Evolutionary conservation across 2,113 vertebrate genomes (phyloP), one percentile per base, ranked within the genome.

Genomic region (Indri indri): DNA sequence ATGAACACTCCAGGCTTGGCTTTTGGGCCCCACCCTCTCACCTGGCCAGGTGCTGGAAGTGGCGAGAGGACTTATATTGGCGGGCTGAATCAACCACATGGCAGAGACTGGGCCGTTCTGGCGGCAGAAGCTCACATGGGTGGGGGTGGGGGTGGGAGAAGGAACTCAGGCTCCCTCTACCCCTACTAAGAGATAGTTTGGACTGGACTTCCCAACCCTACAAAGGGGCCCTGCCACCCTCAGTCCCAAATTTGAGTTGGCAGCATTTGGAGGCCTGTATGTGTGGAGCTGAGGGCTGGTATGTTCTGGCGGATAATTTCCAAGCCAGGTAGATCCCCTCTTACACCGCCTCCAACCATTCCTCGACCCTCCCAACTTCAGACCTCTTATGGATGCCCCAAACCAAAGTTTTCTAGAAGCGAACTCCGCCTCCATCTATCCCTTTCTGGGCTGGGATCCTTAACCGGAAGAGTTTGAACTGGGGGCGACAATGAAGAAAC

Each of bases 1-100:
- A 94, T 59, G 63, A 88, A 79, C 63, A 91, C 13, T 25, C 3
- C 47, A 88, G n/a, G 65, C 50, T 80, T 66, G 45, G 66, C 61
- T 52, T 83, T 27, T 2, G 95, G 32, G 84, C 88, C 40, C 94
- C 95, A 94, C 95, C 97, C 89, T 95, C 93, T 91, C 93, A 97
- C 97, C 98, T 97, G 96, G 96, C 96, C 97, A 98, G 97, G 97
- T 97, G 94, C 93, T 89, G 79, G 52, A 14, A 40, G 1, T 57
- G 3, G 45, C 20, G n/a, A 40, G 57, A 66, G 47, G n/a, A 85
- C 73, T 93, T 84, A 57, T 1, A 71, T 37, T 91, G 95, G 93
- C 95, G 77, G 94, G 94, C 86, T 42, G 2, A 23, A 66, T 80
- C 79, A 74, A 93, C 96, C 96, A 95, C 97, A 97, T 95, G 97